These are phyloP conservation scores for Alethe castanea DNA, from an alignment of 2,113 vertebrate species.

Conservation along the genomic window DNA sequence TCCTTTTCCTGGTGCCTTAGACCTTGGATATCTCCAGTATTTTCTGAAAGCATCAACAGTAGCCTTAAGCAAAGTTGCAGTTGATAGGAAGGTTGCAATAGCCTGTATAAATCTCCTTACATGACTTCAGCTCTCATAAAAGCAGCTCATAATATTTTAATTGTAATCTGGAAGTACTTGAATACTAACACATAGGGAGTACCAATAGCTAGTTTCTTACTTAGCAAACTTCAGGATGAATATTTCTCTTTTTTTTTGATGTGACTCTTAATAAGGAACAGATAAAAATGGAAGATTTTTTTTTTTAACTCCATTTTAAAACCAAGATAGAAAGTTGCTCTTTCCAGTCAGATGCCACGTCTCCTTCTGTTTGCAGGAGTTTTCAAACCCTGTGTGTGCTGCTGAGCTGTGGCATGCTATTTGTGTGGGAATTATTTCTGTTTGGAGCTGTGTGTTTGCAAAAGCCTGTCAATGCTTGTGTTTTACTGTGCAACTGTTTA, in stretches of 20 bases:
- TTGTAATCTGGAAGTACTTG: constrained; percentile 27
- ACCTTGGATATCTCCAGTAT: background rate
- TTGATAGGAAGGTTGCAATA: constrained; percentile 28
- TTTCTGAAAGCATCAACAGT: constrained; percentile 42
- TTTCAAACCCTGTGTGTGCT: background rate
- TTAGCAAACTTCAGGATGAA: background rate
- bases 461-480: background rate
- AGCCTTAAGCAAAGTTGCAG: constrained; percentile 45
- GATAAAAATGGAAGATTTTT: background rate
- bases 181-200: background rate
- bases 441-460: background rate
- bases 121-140: constrained; percentile 41
- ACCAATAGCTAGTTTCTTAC: background rate
- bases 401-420: background rate
- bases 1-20: constrained; percentile 13
- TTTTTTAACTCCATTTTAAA: background rate
- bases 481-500: background rate
- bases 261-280: background rate
- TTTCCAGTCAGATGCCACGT: background rate
- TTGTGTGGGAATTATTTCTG: background rate
- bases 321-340: background rate
- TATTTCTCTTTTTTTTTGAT: background rate
- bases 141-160: constrained; percentile 49
- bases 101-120: constrained; percentile 39
- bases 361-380: background rate